phyloP scores from a whole-genome alignment of 2,797 vertebrate species.

The Hozukius guyotensis region DNA sequence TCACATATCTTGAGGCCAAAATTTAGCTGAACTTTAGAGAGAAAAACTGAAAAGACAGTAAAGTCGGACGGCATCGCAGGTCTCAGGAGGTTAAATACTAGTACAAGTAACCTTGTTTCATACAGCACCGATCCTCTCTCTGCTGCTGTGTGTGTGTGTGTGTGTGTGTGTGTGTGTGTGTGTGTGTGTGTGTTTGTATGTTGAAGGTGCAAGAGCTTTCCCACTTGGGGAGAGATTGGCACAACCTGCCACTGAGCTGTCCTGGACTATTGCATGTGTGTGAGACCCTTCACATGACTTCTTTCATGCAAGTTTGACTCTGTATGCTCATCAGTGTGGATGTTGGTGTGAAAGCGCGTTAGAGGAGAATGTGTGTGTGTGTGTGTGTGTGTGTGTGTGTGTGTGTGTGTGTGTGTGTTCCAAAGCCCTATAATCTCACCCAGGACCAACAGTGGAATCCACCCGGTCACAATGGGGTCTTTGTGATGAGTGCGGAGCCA shows the following conservation, averaged over 20 bases:
- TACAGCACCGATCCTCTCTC: background rate
- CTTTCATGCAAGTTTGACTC: background rate
- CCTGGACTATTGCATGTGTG: too few species aligned
- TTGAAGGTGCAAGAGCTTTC: background rate
- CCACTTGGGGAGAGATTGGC: background rate
- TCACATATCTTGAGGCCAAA: too few species aligned
- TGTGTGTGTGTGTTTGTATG: background rate
- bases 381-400: background rate
- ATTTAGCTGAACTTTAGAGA: too few species aligned
- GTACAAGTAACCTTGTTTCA: background rate
- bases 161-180: background rate
- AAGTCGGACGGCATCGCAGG: fast-evolving
- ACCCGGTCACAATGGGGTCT: slow-evolving; percentile 50
- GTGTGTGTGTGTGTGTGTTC: background rate
- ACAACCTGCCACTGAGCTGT: background rate
- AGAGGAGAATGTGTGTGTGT: background rate
- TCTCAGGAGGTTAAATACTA: background rate
- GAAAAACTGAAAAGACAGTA: too few species aligned
- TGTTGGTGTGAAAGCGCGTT: background rate
- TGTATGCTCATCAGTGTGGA: background rate
- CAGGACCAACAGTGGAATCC: slow-evolving; percentile 44
- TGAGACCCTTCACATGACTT: background rate
- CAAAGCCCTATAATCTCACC: slow-evolving; percentile 41
- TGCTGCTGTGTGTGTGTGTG: background rate
- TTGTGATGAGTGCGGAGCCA: slow-evolving; percentile 48